Conservation (phyloP, 2,888 invertebrate species). For the Mythimna albipuncta region DNA sequence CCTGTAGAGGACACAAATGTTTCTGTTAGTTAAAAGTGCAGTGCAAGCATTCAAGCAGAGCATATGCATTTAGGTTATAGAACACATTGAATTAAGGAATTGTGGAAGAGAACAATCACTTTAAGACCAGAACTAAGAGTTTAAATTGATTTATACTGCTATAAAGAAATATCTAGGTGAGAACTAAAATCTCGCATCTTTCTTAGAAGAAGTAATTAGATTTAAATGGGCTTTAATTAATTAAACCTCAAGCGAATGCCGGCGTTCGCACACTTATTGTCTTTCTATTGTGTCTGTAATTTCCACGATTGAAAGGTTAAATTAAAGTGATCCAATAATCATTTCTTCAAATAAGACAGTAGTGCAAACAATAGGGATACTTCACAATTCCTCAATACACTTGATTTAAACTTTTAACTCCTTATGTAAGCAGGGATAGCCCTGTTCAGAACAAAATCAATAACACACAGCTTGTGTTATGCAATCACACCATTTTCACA, state of each 20-base stretch:
- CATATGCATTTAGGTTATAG: constrained; percentile 13
- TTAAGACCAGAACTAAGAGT: background rate
- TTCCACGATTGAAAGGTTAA: too few species aligned
- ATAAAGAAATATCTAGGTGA: background rate
- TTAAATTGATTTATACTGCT: background rate
- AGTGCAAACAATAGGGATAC: constrained; percentile 1
- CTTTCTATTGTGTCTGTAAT: too few species aligned
- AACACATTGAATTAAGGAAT: constrained; percentile 26
- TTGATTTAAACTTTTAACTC: constrained; percentile 65
- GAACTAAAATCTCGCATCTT: too few species aligned
- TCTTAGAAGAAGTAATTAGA: background rate
- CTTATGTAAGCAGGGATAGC: constrained; percentile 55
- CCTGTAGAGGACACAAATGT: constrained; percentile 90
- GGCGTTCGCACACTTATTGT: too few species aligned
- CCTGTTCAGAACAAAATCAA: constrained; percentile 64
- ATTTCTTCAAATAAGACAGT: background rate
- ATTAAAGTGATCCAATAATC: background rate
- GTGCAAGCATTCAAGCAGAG: constrained; percentile 33
- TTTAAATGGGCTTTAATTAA: background rate
- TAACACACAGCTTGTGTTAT: constrained; percentile 69
- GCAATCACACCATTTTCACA: constrained; percentile 68
- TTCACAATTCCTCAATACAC: constrained; percentile 55
- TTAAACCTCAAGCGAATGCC: too few species aligned
- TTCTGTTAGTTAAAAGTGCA: constrained; percentile 44
- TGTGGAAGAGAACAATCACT: constrained; percentile 23